A percentile compares a stretch with the other conserved stretches of the same genome.
phyloP scores from a whole-genome alignment of 2,888 invertebrate genomes.

The Limnephilus auricula region DNA sequence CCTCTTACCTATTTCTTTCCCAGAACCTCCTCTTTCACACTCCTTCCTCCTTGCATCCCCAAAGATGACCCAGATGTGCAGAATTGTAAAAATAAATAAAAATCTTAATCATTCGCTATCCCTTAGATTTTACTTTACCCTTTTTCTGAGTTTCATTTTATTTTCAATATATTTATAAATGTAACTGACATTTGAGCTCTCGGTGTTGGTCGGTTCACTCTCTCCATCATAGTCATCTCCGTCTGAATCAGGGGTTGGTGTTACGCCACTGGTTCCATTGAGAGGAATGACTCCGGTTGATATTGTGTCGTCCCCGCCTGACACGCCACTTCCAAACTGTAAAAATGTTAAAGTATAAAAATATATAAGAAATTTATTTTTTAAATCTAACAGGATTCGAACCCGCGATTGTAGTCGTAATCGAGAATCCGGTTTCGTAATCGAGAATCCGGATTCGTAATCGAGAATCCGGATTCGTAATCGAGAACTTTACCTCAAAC shows the following conservation, averaged over 20 bases:
- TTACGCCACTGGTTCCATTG: background rate
- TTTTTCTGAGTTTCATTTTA: no score
- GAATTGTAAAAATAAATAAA: no score
- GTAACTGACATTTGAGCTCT: background rate
- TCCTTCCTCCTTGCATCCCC: no score
- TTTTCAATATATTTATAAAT: background rate
- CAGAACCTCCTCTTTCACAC: background rate
- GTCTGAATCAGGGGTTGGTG: background rate
- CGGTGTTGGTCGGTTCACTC: background rate
- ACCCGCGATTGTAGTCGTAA: no score
- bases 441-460: no score
- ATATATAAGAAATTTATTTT: no score
- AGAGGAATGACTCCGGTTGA: background rate
- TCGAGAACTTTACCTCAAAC: no score
- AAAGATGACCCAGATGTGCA: background rate
- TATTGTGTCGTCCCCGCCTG: background rate
- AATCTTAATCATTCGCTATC: no score
- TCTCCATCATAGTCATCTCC: background rate
- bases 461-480: no score
- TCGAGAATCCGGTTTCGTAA: no score
- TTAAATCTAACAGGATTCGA: no score
- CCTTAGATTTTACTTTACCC: no score
- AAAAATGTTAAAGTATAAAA: conserved; percentile 24
- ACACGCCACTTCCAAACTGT: conserved; percentile 19
- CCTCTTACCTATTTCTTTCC: background rate